Conservation (phyloP, 2,797 vertebrate species). For the Pipistrellus pygmaeus region DNA sequence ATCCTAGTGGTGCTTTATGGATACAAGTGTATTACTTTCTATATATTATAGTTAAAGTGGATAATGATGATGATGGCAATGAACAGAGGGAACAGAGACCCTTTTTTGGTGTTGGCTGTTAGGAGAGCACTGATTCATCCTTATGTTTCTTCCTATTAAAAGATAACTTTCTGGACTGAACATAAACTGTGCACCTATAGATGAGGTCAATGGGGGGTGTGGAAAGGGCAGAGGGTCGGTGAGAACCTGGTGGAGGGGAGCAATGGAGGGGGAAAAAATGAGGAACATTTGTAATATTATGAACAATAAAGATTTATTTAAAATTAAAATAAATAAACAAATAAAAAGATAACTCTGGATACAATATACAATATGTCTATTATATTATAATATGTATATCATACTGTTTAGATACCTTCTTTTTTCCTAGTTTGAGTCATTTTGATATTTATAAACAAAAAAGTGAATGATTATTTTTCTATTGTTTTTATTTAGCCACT, state of each 20-base stretch:
- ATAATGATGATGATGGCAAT: neutral
- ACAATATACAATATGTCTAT: neutral
- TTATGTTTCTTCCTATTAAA: neutral
- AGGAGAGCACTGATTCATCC: neutral
- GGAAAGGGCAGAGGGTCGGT: too few relatives aligned
- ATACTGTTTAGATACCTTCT: neutral
- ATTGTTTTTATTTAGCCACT: neutral
- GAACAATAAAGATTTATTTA: too few relatives aligned
- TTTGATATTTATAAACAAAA: slow-evolving; percentile 85
- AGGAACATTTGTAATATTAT: too few relatives aligned
- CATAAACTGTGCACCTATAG: too few relatives aligned
- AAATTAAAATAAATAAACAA: too few relatives aligned
- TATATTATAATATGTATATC: neutral
- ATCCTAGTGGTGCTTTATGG: neutral
- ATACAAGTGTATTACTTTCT: neutral
- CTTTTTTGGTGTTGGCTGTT: neutral
- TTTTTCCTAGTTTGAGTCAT: slow-evolving; percentile 81
- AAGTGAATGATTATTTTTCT: slow-evolving; percentile 63
- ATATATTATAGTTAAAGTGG: neutral
- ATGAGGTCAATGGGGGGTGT: too few relatives aligned
- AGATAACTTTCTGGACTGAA: neutral
- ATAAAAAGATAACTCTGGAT: neutral
- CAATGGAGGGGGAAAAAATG: too few relatives aligned
- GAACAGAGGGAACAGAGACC: neutral
- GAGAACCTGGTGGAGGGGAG: too few relatives aligned